phyloP scores from a whole-genome alignment of 1,140 invertebrate species.

The Belonocnema kinseyi region DNA sequence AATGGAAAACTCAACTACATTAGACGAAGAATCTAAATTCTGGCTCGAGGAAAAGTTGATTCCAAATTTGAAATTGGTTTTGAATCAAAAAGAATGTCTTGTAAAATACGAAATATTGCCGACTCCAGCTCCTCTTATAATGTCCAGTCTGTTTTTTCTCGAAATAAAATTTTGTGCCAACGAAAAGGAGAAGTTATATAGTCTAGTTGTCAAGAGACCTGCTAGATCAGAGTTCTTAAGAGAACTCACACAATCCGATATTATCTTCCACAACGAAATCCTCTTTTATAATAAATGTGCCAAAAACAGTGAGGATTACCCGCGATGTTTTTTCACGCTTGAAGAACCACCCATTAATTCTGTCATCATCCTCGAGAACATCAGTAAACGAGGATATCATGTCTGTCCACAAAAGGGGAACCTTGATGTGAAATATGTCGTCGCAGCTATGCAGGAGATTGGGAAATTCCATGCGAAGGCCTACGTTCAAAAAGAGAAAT shows the following conservation, averaged over 20 bases:
- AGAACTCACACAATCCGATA: background rate
- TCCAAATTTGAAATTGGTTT: background rate
- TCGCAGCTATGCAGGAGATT: conserved; percentile 61
- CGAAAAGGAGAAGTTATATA: background rate
- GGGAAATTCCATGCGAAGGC: conserved; percentile 68
- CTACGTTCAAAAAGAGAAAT: conserved; percentile 60
- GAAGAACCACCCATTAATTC: conserved; percentile 28
- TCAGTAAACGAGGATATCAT: conserved; percentile 41
- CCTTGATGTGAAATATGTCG: conserved; percentile 52
- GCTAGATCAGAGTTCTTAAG: rapidly evolving
- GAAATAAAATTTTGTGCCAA: background rate
- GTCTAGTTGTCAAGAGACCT: conserved; percentile 46
- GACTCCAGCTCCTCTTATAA: background rate
- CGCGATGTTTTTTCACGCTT: conserved; percentile 44
- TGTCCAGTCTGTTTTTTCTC: background rate
- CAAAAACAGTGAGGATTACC: conserved; percentile 26
- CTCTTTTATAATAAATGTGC: conserved; percentile 55
- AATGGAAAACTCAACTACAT: too few species aligned
- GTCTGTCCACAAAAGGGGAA: conserved; percentile 36
- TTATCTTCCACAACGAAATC: conserved; percentile 64
- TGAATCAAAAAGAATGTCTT: background rate
- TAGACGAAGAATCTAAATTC: background rate
- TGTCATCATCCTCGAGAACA: conserved; percentile 63
- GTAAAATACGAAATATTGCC: background rate
- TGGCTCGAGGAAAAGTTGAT: background rate